Percentiles rank a stretch among this genome's conserved stretches.
phyloP scores from a whole-genome alignment of 1,140 invertebrate species.

The Ganaspis sp. region DNA sequence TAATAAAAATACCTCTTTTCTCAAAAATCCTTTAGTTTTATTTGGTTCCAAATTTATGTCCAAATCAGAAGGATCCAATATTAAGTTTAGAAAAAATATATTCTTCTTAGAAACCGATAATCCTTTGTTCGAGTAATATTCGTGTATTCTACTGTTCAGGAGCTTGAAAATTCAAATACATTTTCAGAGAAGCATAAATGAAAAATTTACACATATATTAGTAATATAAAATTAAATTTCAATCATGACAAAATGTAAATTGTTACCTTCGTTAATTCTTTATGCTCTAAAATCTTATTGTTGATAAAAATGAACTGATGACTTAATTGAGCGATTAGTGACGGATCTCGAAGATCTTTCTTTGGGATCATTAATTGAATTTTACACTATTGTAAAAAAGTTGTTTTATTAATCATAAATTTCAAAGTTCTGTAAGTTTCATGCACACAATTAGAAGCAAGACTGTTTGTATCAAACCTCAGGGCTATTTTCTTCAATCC shows the following conservation, averaged over 20 bases:
- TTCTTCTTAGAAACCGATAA: constrained; percentile 68
- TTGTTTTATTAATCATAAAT: no score
- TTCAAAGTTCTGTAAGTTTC: no score
- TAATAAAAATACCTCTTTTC: constrained; percentile 69
- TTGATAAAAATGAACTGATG: constrained; percentile 77
- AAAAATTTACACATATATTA: neutral
- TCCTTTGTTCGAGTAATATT: constrained; percentile 58
- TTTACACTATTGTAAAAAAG: constrained; percentile 61
- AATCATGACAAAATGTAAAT: neutral
- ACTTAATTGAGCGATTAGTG: constrained; percentile 63
- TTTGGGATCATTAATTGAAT: constrained; percentile 76
- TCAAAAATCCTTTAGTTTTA: constrained; percentile 79
- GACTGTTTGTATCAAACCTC: constrained; percentile 47
- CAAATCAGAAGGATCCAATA: constrained; percentile 72
- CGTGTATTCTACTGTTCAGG: constrained; percentile 64
- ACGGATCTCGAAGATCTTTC: constrained; percentile 64
- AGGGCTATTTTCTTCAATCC: constrained; percentile 57
- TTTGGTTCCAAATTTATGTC: constrained; percentile 83
- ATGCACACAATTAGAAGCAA: neutral
- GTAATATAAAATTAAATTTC: constrained; percentile 26
- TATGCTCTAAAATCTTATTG: constrained; percentile 78
- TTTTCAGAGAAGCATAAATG: constrained; percentile 27
- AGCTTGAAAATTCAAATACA: constrained; percentile 64
- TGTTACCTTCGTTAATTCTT: constrained; percentile 78
- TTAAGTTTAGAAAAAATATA: constrained; percentile 74